Base-by-base conservation (phyloP, 2,888 invertebrate species). In the Andrena bucephala region DNA sequence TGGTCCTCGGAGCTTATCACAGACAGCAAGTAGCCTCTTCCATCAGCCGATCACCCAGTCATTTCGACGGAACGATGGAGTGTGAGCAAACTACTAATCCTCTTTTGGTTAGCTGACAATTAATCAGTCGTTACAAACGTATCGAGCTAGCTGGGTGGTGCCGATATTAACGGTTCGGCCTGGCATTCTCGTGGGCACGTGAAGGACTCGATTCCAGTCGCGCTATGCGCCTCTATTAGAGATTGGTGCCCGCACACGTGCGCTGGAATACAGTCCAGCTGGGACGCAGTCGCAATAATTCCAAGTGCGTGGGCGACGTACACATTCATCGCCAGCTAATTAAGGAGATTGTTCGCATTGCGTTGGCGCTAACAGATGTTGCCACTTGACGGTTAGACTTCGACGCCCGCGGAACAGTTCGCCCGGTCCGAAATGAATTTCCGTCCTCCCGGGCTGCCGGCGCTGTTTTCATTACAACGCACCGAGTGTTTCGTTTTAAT, bases 261-360 rank as follows among this genome's bases (percentile, higher is more conserved):
- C 36, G 50, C 50, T 48, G 42, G 65, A 24, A 42, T 57, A 42
- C 62, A 81, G 63, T 62, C 24, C 8, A 36, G 52, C 27, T 29
- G 2, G 65, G 63, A 54, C 33, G 60, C 59, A 63, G 50, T 27
- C 72, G 60, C 52, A 52, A 31, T 48, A 70, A 76, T 67, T 76
- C 82, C 48, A 71, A 71, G 24, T 76, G 66, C 83, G 70, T 60
- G 71, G 50, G 68, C 31, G 24, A 75, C 67, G 59, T 72, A 27
- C 65, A 42, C 60, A 63, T 72, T 66, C 69, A 68, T 70, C 65
- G 66, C 3, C 16, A 59, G 62, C 66, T 88, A 87, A 87, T 87
- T 88, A 87, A 77, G 72, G 78, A 72, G 81, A 87, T 87, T 87
- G 89, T 70, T 88, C 66, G 87, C 76, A 87, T 86, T 84, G 76